These are phyloP conservation scores for Leptinotarsa peninsularis DNA, from an alignment of 2,888 invertebrate genomes.

Conservation along the genomic window DNA sequence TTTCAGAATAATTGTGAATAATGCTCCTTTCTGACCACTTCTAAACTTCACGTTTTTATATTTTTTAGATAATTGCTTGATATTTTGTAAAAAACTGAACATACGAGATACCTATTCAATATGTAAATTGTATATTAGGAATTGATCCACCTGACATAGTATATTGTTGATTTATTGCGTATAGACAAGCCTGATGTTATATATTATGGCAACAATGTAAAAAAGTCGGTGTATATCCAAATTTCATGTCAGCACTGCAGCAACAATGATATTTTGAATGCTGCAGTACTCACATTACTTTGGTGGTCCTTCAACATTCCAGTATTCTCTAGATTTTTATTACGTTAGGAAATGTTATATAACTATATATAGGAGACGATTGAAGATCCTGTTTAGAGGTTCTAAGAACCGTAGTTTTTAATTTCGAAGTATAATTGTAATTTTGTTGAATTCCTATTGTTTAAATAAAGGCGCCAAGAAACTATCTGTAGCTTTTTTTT, in stretches of 20 bases:
- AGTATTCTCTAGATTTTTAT: slow-evolving; percentile 25
- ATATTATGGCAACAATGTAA: slow-evolving; percentile 13
- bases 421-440: slow-evolving; percentile 35
- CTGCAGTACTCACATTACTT: slow-evolving; percentile 19
- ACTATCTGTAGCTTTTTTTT: neutral
- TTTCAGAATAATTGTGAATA: neutral
- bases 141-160: slow-evolving; percentile 48
- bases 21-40: slow-evolving; percentile 7
- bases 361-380: slow-evolving; percentile 21
- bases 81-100: slow-evolving; percentile 45
- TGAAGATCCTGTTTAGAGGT: slow-evolving; percentile 30
- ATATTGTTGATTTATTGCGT: slow-evolving; percentile 39
- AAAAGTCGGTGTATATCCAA: slow-evolving; percentile 7
- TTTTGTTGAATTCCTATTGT: slow-evolving; percentile 44
- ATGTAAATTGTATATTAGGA: slow-evolving; percentile 49
- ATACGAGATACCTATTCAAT: slow-evolving; percentile 43
- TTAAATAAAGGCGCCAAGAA: slow-evolving; percentile 41
- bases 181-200: slow-evolving; percentile 18
- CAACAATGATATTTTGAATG: neutral
- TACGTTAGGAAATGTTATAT: slow-evolving; percentile 21
- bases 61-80: slow-evolving; percentile 40
- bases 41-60: slow-evolving; percentile 5
- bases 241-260: neutral
- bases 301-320: slow-evolving; percentile 24
- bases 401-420: slow-evolving; percentile 35